A percentile compares a stretch with the other conserved stretches of the same genome.
These are phyloP conservation scores for Acanthisitta chloris DNA, from an alignment of 2,113 vertebrate species.

Conservation along the genomic window DNA sequence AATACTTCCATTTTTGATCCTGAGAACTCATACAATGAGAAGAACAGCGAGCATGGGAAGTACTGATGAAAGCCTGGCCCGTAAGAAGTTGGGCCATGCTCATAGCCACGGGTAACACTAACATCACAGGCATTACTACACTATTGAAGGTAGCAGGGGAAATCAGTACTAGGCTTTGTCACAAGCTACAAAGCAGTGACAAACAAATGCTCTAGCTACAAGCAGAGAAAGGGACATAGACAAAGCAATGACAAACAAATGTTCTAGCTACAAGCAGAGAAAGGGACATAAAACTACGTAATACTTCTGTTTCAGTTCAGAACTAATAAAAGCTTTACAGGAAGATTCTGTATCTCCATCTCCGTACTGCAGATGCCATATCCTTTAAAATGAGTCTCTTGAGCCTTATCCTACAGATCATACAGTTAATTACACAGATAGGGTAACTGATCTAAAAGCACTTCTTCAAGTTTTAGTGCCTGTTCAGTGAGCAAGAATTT, in stretches of 20 bases:
- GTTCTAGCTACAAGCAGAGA: not conserved
- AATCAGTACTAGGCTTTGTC: not conserved
- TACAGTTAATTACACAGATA: not conserved
- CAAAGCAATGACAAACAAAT: not conserved
- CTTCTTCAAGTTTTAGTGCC: not conserved
- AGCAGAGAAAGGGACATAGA: not conserved
- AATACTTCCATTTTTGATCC: not conserved
- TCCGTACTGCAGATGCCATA: not conserved
- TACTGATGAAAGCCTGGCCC: not conserved
- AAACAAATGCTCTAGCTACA: not conserved
- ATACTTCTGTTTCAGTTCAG: not conserved
- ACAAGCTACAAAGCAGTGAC: not conserved
- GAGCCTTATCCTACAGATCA: not conserved
- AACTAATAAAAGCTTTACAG: not conserved
- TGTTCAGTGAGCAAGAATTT: not conserved
- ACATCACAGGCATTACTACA: not conserved
- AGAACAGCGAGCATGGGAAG: not conserved
- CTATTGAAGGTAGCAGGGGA: not conserved
- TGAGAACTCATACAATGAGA: rapidly evolving
- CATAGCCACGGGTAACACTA: not conserved
- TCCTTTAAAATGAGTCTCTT: not conserved
- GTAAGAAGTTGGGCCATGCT: not conserved
- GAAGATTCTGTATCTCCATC: not conserved
- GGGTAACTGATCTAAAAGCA: not conserved
- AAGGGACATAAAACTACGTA: not conserved